Evolutionary conservation across 2,888 invertebrate genomes (phyloP).

Genomic region (Hoplodrina blanda): DNA sequence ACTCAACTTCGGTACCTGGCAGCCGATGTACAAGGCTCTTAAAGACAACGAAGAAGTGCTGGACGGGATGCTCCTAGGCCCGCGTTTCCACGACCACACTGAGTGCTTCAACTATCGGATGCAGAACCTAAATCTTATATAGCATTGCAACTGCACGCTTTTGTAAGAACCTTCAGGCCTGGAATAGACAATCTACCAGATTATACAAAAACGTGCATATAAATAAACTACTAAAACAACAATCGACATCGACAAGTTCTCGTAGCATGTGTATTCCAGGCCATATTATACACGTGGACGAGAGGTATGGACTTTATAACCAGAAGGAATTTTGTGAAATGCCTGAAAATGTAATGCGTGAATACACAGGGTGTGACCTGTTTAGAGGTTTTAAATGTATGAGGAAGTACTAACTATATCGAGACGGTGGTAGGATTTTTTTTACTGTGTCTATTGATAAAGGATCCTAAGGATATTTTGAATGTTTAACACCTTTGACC

Average conservation of each 20-base stretch:
- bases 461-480: background rate
- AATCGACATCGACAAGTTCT: background rate
- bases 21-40: constrained; percentile 81
- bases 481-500: constrained; percentile 18
- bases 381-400: constrained; percentile 20
- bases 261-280: constrained; percentile 34
- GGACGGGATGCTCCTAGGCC: constrained; percentile 76
- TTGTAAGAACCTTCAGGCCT: constrained; percentile 15
- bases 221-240: background rate
- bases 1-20: constrained; percentile 90
- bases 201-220: constrained; percentile 14
- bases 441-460: constrained; percentile 9
- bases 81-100: constrained; percentile 67
- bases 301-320: background rate
- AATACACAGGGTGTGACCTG: constrained; percentile 32
- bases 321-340: background rate
- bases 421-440: constrained; percentile 5
- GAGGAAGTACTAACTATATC: background rate
- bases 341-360: constrained; percentile 18
- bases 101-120: constrained; percentile 73
- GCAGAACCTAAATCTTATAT: constrained; percentile 27
- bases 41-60: constrained; percentile 80
- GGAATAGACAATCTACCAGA: constrained; percentile 16
- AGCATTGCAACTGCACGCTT: constrained; percentile 2
- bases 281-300: constrained; percentile 2